Evolutionary conservation across 2,888 invertebrate species (phyloP).

Genomic region (Tenthredo distinguenda): DNA sequence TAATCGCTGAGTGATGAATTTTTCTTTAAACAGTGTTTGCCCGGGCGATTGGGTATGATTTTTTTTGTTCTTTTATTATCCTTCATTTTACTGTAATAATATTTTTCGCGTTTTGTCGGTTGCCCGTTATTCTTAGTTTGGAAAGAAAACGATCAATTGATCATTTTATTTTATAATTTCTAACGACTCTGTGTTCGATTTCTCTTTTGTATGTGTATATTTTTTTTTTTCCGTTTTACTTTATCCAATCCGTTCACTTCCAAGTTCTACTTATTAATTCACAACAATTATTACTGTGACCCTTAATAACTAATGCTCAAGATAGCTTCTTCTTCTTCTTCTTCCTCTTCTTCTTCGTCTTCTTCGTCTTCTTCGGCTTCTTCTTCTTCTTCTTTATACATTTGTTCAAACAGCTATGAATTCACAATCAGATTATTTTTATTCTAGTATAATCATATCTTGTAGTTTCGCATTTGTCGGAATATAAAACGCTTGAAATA

Average conservation of each 20-base stretch:
- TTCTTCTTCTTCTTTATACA: not conserved
- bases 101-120: constrained; percentile 31
- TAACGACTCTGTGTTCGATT: constrained; percentile 47
- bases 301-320: constrained; percentile 44
- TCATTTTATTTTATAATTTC: constrained; percentile 44
- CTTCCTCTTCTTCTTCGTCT: not conserved
- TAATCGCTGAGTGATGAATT: constrained; percentile 35
- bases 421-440: constrained; percentile 28
- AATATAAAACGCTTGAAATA: constrained; percentile 36
- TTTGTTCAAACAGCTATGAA: constrained; percentile 32
- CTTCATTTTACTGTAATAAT: constrained; percentile 16
- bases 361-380: not conserved
- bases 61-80: constrained; percentile 7
- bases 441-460: constrained; percentile 2
- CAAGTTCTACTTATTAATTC: constrained; percentile 41
- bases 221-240: constrained; percentile 22
- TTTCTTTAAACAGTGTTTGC: constrained; percentile 53
- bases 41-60: constrained; percentile 42
- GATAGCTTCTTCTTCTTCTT: constrained; percentile 9
- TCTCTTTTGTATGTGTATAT: not conserved
- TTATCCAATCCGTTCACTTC: constrained; percentile 48
- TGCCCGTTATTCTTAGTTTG: constrained; percentile 26
- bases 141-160: constrained; percentile 34
- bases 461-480: constrained; percentile 32
- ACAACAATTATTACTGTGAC: constrained; percentile 39